Conservation (phyloP, 1,140 invertebrate genomes). For the Heterodera schachtii region DNA sequence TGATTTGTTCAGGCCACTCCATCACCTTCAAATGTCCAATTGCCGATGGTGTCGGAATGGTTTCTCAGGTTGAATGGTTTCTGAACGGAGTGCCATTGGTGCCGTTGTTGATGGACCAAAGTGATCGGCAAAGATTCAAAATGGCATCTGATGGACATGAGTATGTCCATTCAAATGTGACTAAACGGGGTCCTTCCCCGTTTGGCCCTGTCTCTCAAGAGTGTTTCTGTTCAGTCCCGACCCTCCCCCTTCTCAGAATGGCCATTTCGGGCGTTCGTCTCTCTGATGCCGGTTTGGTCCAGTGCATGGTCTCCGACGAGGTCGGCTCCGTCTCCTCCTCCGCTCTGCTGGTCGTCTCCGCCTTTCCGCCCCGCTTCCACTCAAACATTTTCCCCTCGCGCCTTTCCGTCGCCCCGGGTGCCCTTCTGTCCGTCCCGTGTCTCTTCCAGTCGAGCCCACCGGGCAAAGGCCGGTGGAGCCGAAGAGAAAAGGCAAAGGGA, state of each 20-base stretch:
- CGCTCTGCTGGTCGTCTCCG: conserved; percentile 36
- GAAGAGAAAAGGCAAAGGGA: not conserved
- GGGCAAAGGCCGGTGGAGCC: conserved; percentile 39
- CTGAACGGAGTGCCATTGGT: conserved; percentile 42
- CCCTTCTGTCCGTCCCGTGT: conserved; percentile 43
- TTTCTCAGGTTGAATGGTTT: conserved; percentile 46
- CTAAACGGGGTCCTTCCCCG: too few species aligned
- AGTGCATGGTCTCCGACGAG: conserved; percentile 49
- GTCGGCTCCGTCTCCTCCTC: conserved; percentile 42
- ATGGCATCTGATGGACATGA: not conserved
- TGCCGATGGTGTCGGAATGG: conserved; percentile 12
- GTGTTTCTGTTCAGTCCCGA: too few species aligned
- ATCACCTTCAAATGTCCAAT: conserved; percentile 36
- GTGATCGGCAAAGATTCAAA: conserved; percentile 34
- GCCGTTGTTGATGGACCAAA: conserved; percentile 38
- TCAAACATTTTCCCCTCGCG: conserved; percentile 48
- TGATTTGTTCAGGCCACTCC: not conserved
- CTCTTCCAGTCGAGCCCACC: conserved; percentile 41
- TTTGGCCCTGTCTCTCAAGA: too few species aligned
- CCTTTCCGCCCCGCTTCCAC: conserved; percentile 45
- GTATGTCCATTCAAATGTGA: not conserved
- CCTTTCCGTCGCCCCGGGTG: conserved; percentile 48
- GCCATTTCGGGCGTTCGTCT: conserved; percentile 20
- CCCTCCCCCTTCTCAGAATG: conserved; percentile 16
- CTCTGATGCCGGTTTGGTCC: conserved; percentile 45